These are phyloP conservation scores for Drosophila athabasca DNA, from an alignment of 1,140 invertebrate species.

Conservation along the genomic window DNA sequence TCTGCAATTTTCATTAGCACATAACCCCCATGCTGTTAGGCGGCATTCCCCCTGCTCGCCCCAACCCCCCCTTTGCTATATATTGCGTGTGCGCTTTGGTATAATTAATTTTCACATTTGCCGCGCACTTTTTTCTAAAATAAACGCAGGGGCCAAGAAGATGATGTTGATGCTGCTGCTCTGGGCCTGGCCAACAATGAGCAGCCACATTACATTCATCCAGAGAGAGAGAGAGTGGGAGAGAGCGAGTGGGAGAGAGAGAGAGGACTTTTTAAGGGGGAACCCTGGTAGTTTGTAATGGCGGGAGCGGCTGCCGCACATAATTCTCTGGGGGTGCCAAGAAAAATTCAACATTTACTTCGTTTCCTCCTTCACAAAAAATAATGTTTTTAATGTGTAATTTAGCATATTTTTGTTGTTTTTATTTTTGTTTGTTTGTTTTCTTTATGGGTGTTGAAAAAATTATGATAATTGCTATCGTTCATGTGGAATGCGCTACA, in stretches of 20 bases:
- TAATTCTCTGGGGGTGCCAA: constrained; percentile 60
- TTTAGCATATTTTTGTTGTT: constrained; percentile 63
- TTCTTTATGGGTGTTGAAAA: constrained; percentile 41
- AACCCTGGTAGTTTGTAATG: constrained; percentile 39
- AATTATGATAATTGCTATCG: constrained; percentile 58
- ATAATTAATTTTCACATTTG: constrained; percentile 77
- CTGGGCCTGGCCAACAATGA: constrained; percentile 46
- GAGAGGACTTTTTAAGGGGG: not conserved
- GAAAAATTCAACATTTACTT: constrained; percentile 43
- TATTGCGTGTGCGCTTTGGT: constrained; percentile 39
- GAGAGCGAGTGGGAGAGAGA: not conserved
- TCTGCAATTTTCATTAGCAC: constrained; percentile 31
- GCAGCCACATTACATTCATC: constrained; percentile 49
- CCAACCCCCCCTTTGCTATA: not conserved
- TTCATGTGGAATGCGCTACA: constrained; percentile 14
- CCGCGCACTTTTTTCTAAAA: constrained; percentile 52
- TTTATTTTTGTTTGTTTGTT: constrained; percentile 35
- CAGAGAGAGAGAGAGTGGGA: constrained; percentile 9
- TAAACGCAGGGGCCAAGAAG: constrained; percentile 25
- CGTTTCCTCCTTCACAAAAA: constrained; percentile 41
- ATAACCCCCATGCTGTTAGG: constrained; percentile 44
- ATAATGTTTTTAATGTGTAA: constrained; percentile 64
- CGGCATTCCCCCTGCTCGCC: no score
- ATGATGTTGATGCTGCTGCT: constrained; percentile 32
- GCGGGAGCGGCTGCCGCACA: constrained; percentile 33